A percentile compares a stretch with the other conserved stretches of the same genome.
phyloP scores from a whole-genome alignment of 2,888 invertebrate species.

The Drosophila kanekoi region DNA sequence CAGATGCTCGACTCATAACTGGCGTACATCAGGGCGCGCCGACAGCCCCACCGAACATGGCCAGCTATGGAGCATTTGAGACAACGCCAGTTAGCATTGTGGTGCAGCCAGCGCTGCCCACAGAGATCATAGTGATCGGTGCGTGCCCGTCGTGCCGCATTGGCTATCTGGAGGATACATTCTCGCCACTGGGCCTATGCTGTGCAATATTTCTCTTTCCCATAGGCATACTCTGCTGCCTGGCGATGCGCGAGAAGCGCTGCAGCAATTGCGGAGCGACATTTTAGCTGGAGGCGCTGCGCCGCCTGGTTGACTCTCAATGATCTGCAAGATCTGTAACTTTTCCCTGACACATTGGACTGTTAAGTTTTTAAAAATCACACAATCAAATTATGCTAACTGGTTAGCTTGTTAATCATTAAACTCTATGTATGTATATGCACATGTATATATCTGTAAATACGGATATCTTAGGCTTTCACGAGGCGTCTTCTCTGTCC shows the following conservation, averaged over 20 bases:
- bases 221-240: constrained; percentile 93
- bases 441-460: constrained; percentile 30
- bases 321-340: constrained; percentile 14
- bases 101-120: constrained; percentile 85
- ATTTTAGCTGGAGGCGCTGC: constrained; percentile 85
- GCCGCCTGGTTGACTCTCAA: constrained; percentile 1
- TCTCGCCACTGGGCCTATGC: constrained; percentile 92
- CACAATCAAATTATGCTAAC: constrained; percentile 51
- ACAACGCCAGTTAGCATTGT: constrained; percentile 87
- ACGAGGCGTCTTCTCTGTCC: constrained; percentile 1
- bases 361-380: constrained; percentile 31
- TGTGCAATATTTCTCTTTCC: constrained; percentile 90
- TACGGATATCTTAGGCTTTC: constrained; percentile 19
- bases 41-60: constrained; percentile 60
- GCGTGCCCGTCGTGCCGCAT: constrained; percentile 96
- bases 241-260: constrained; percentile 92
- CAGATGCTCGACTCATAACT: constrained; percentile 59
- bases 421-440: constrained; percentile 38
- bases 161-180: constrained; percentile 94
- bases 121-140: constrained; percentile 93
- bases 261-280: constrained; percentile 95
- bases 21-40: constrained; percentile 68
- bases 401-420: constrained; percentile 53
- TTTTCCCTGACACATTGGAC: constrained; percentile 29
- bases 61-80: constrained; percentile 85